Conservation (phyloP, 1,140 invertebrate genomes). For the Drosophila triauraria region DNA sequence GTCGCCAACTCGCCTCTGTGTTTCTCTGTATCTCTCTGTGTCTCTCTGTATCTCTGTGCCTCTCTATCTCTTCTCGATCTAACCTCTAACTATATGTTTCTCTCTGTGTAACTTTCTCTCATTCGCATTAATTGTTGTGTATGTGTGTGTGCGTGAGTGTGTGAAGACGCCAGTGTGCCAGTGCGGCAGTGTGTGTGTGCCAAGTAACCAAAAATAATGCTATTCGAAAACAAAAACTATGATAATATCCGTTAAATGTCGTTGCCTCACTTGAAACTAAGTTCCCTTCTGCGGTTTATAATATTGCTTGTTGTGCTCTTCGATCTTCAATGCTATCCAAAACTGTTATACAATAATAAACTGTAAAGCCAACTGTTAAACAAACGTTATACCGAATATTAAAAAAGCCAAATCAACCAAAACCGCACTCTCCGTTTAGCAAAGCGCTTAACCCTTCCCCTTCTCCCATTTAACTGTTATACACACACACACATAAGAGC, state of each 20-base stretch:
- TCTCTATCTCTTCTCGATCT: constrained; percentile 33
- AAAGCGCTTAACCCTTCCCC: neutral
- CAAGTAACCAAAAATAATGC: constrained; percentile 10
- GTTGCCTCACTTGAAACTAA: constrained; percentile 33
- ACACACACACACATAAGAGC: neutral
- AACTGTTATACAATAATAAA: constrained; percentile 28
- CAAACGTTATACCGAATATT: neutral
- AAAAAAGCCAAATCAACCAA: neutral
- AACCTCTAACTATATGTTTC: constrained; percentile 31
- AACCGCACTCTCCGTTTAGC: constrained; percentile 3
- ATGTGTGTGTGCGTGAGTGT: constrained; percentile 25
- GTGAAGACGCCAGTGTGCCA: constrained; percentile 8
- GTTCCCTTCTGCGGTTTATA: neutral
- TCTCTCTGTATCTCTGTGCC: constrained; percentile 29
- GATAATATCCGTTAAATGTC: constrained; percentile 49
- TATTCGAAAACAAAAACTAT: constrained; percentile 7
- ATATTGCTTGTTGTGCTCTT: constrained; percentile 11
- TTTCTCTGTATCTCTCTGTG: constrained; percentile 24
- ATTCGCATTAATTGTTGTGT: constrained; percentile 50
- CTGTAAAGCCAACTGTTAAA: too few relatives aligned
- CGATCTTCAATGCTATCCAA: neutral
- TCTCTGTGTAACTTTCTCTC: constrained; percentile 27
- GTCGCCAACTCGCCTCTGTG: constrained; percentile 2
- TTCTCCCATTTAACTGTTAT: constrained; percentile 16
- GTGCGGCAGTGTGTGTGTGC: constrained; percentile 10